A percentile compares a stretch with the other conserved stretches of the same genome.
Evolutionary conservation across 2,888 invertebrate genomes (phyloP).

Genomic region (Nemoura dubitans): DNA sequence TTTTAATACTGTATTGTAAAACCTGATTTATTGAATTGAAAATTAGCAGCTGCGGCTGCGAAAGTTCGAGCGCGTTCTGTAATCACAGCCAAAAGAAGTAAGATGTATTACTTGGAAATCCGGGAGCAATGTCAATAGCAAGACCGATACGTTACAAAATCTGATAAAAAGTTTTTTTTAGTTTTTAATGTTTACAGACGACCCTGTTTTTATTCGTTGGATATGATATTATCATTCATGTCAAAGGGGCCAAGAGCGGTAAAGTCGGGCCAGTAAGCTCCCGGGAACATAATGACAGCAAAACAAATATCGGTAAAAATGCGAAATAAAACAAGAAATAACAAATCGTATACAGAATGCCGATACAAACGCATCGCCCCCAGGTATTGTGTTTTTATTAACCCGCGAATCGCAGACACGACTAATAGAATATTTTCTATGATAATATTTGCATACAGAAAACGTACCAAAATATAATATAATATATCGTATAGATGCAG

Average conservation of each 20-base stretch:
- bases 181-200: neutral
- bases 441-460: neutral
- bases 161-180: neutral
- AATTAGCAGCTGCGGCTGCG: conserved; percentile 1
- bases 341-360: neutral
- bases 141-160: neutral
- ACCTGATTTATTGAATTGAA: conserved; percentile 17
- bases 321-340: neutral
- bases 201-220: neutral
- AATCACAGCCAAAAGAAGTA: neutral
- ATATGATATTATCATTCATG: neutral
- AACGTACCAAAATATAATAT: no score
- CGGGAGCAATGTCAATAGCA: neutral
- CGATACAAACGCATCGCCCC: neutral
- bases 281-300: neutral
- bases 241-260: neutral
- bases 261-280: neutral
- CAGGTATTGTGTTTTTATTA: conserved; percentile 18
- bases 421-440: neutral
- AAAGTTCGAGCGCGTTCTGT: neutral
- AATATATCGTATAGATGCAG: neutral
- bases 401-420: neutral
- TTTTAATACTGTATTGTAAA: conserved; percentile 8
- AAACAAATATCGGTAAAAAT: neutral
- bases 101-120: neutral